Percentiles rank a stretch among this genome's conserved stretches.
These are phyloP conservation scores for Anthopleura sola DNA, from an alignment of 64 coral and sea anemone genomes.

Conservation along the genomic window DNA sequence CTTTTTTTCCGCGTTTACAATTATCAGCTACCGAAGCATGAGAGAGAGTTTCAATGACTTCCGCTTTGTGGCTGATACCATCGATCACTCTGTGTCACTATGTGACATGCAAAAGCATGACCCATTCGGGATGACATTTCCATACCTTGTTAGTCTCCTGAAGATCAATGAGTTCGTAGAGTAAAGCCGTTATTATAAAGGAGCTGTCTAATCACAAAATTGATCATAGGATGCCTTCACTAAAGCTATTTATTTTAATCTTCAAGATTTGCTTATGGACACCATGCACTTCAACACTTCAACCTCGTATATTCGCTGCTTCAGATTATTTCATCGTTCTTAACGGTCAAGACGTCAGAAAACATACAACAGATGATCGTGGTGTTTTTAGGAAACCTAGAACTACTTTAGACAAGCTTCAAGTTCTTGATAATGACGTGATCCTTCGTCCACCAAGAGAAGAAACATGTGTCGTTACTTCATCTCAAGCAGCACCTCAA, in stretches of 20 bases:
- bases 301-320: constrained; percentile 15
- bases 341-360: constrained; percentile 41
- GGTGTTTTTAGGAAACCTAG: constrained; percentile 18
- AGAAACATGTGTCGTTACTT: neutral
- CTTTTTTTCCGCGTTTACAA: too few species aligned
- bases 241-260: neutral
- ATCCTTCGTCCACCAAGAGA: constrained; percentile 4
- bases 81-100: too few species aligned
- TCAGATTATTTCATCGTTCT: constrained; percentile 24
- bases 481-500: neutral
- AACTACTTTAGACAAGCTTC: constrained; percentile 11
- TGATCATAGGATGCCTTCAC: too few species aligned
- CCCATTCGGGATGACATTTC: constrained; percentile 3
- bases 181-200: too few species aligned
- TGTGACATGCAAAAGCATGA: too few species aligned
- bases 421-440: constrained; percentile 40
- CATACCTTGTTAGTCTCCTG: too few species aligned
- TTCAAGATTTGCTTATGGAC: neutral
- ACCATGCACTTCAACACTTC: neutral
- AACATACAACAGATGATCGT: constrained; percentile 34
- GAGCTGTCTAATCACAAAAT: too few species aligned
- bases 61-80: too few species aligned
- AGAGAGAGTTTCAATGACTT: too few species aligned
- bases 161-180: too few species aligned
- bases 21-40: too few species aligned